Evolutionary conservation across 2,888 invertebrate species (phyloP), one percentile per base, ranked within the genome.

Genomic region (Drosophila neotestacea): DNA sequence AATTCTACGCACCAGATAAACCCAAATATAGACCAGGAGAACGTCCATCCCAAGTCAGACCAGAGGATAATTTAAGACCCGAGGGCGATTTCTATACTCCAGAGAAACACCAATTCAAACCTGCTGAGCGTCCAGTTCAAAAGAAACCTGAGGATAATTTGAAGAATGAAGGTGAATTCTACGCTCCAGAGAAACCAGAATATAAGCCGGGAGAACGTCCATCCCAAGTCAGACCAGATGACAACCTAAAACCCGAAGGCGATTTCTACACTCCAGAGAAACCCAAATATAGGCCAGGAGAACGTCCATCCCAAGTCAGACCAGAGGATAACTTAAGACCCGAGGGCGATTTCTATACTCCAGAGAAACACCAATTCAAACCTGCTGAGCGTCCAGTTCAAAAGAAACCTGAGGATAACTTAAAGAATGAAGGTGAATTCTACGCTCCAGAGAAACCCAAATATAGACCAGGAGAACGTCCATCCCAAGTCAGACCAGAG

Each of bases 151-250:
- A n/a, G n/a, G n/a, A n/a, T n/a, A n/a, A n/a, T 84, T 91, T 94
- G 2, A 42, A 16, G 11, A 93, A 94, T 0, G 95, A 95, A 90
- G 94, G 94, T 6, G 93, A 94, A 6, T 94, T 95, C 84, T 93
- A 94, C 70, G 83, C 91, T 4, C 94, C 93, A 0, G 91, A 92
- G 30, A 92, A 91, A 42, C 91, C 92, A 0, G 5, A 56, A 5
- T 94, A 94, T 94, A 67, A 22, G 36, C 73, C 67, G 4, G 44
- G 44, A 44, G 44, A 44, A 6, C 44, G 44, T 6, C 44, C 44
- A 10, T 2, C 44, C 0, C 44, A 44, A 44, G 44, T 44, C 44
- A 44, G 44, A 11, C 44, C 44, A 5, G 44, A 44, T 4, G 44
- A 44, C 2, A 44, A 44, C 27, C 9, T 44, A 4, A 44, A 44